Conservation (phyloP, 2,888 invertebrate species). For the Tetragonula carbonaria region DNA sequence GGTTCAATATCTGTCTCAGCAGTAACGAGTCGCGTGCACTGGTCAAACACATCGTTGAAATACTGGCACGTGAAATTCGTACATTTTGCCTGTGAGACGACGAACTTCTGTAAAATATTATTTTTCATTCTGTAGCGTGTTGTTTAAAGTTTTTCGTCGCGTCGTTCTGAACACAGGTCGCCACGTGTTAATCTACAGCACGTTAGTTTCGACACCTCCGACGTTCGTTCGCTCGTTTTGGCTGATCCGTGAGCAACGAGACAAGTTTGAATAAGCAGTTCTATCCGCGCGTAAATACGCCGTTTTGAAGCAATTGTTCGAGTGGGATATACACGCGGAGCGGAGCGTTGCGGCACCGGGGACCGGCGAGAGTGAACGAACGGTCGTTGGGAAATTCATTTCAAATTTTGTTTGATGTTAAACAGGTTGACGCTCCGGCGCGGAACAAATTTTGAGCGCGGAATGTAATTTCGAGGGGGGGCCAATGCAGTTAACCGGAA, state of each 20-base stretch:
- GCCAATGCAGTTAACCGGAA: conserved; percentile 44
- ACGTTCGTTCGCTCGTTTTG: not conserved
- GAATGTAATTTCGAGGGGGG: conserved; percentile 45
- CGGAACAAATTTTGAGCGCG: conserved; percentile 45
- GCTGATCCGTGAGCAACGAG: not conserved
- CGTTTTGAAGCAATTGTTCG: conserved; percentile 32
- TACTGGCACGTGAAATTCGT: too few relatives aligned
- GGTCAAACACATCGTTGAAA: too few relatives aligned
- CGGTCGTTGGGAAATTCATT: conserved; percentile 37
- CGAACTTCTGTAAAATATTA: too few relatives aligned
- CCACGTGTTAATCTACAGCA: too few relatives aligned
- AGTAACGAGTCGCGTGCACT: too few relatives aligned
- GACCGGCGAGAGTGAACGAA: not conserved
- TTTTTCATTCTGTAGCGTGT: too few relatives aligned
- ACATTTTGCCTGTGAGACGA: too few relatives aligned
- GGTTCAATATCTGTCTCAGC: too few relatives aligned
- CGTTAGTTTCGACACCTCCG: not conserved
- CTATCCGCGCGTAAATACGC: conserved; percentile 15
- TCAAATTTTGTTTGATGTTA: conserved; percentile 56
- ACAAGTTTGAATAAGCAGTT: conserved; percentile 30
- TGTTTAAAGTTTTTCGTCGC: too few relatives aligned
- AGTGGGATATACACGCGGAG: not conserved
- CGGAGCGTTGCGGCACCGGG: too few relatives aligned
- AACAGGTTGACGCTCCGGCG: conserved; percentile 45
- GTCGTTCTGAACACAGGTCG: too few relatives aligned